Evolutionary conservation across 1,140 invertebrate genomes (phyloP).

Genomic region (Branchinecta lindahli): DNA sequence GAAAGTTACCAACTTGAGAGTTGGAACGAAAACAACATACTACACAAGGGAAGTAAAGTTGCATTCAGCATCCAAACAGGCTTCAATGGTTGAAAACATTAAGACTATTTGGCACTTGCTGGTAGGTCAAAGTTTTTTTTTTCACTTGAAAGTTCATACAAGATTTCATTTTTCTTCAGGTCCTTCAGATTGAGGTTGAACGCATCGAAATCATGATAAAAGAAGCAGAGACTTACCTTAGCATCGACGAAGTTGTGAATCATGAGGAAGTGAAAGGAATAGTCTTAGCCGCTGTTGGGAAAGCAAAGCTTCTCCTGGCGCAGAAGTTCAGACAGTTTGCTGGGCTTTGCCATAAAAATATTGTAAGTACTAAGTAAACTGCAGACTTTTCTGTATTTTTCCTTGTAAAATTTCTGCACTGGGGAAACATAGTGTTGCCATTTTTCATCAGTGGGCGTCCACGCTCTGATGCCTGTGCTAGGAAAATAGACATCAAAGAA

Average conservation of each 20-base stretch:
- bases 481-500: too few species aligned
- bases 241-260: slow-evolving; percentile 36
- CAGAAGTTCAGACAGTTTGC: slow-evolving; percentile 92
- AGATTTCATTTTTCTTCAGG: slow-evolving; percentile 28
- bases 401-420: slow-evolving; percentile 11
- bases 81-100: too few species aligned
- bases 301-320: slow-evolving; percentile 67
- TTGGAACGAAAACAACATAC: too few species aligned
- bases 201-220: slow-evolving; percentile 48
- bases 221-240: slow-evolving; percentile 47
- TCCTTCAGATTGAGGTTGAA: slow-evolving; percentile 53
- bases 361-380: slow-evolving; percentile 40
- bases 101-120: too few species aligned
- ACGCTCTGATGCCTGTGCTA: too few species aligned
- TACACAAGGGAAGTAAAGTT: too few species aligned
- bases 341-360: slow-evolving; percentile 63
- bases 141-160: too few species aligned
- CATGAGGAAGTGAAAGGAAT: slow-evolving; percentile 64
- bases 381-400: slow-evolving; percentile 18
- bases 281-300: slow-evolving; percentile 70
- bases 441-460: not conserved
- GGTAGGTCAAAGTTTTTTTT: too few species aligned
- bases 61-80: too few species aligned
- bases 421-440: slow-evolving; percentile 16
- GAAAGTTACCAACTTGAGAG: too few species aligned